Conservation (phyloP, 1,140 invertebrate genomes). For the Acyrthosiphon pisum region DNA sequence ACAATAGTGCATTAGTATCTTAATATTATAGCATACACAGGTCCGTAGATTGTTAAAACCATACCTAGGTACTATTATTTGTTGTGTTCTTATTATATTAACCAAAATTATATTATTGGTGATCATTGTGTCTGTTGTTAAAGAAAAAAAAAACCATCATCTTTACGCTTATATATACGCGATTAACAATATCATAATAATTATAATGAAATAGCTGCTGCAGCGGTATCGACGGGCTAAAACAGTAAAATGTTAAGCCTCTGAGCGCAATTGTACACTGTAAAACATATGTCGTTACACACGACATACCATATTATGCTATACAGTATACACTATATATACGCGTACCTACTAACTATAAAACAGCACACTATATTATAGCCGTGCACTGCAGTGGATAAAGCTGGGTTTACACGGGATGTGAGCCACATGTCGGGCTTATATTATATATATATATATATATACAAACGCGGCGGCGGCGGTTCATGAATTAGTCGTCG, state of each 20-base stretch:
- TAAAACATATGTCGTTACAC: not conserved
- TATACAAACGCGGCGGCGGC: not conserved
- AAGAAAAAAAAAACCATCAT: not conserved
- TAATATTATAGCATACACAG: no score
- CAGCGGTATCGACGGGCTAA: not conserved
- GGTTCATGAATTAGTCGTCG: not conserved
- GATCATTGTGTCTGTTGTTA: not conserved
- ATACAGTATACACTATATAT: not conserved
- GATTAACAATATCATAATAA: not conserved
- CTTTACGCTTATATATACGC: not conserved
- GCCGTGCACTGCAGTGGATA: not conserved
- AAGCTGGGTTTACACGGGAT: not conserved
- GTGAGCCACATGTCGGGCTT: not conserved
- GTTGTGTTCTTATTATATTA: no score
- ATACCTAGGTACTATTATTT: not conserved
- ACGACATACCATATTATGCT: no score
- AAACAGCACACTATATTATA: not conserved
- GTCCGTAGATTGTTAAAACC: no score
- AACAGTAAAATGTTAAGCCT: not conserved
- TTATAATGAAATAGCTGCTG: not conserved
- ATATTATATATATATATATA: no score
- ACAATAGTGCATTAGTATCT: no score
- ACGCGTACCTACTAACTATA: not conserved
- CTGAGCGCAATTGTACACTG: not conserved
- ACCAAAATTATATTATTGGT: not conserved